These are phyloP conservation scores for Shargacucullia verbasci DNA, from an alignment of 2,888 invertebrate species.

Conservation along the genomic window DNA sequence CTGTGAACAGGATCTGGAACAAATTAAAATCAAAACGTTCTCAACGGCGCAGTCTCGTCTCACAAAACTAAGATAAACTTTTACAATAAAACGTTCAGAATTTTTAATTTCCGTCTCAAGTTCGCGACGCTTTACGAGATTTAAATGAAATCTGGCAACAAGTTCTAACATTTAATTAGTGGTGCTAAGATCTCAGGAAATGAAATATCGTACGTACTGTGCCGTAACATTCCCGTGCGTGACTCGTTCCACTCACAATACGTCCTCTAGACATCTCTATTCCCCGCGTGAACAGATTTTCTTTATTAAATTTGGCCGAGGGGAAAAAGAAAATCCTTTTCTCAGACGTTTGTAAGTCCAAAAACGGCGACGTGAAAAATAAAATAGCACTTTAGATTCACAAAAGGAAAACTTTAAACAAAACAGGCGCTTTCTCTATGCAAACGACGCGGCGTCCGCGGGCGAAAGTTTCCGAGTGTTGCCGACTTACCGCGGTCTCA, in stretches of 20 bases:
- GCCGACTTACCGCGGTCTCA: constrained; percentile 54
- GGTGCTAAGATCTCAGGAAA: constrained; percentile 71
- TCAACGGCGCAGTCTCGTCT: constrained; percentile 50
- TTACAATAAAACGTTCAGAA: constrained; percentile 74
- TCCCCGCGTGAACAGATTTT: constrained; percentile 57
- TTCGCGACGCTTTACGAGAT: constrained; percentile 71
- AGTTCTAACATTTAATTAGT: constrained; percentile 83
- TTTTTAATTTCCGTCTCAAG: constrained; percentile 79
- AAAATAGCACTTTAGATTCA: constrained; percentile 76
- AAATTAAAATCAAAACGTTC: constrained; percentile 59
- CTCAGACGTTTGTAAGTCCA: constrained; percentile 56
- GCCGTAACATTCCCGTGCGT: constrained; percentile 64
- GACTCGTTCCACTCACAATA: constrained; percentile 51
- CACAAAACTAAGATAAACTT: constrained; percentile 71
- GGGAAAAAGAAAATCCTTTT: constrained; percentile 59
- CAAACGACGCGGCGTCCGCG: constrained; percentile 72
- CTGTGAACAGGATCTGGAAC: constrained; percentile 44
- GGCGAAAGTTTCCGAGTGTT: constrained; percentile 75
- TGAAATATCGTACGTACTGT: constrained; percentile 71
- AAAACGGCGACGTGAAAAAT: constrained; percentile 68
- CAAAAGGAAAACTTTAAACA: constrained; percentile 79
- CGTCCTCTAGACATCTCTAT: constrained; percentile 51
- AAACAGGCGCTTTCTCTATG: constrained; percentile 81
- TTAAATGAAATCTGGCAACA: constrained; percentile 79
- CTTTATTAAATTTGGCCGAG: constrained; percentile 69